Base-by-base conservation (phyloP, 2,888 invertebrate species). In the Orthonychiurus folsomi region DNA sequence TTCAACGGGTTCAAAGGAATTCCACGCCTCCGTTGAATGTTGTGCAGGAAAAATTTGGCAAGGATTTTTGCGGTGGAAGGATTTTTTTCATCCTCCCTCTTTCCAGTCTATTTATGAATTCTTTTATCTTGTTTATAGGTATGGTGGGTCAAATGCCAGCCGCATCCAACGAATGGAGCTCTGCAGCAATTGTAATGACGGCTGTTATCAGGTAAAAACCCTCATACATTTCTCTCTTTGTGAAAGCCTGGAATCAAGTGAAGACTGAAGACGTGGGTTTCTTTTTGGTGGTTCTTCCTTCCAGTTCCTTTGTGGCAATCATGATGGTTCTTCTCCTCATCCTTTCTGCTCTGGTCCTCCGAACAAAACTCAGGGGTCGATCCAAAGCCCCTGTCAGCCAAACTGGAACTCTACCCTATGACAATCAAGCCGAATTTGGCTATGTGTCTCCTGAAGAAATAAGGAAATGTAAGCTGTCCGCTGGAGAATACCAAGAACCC, bases 401-500 rank as follows among this genome's bases (percentile, higher is more conserved):
- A 55, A 66, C 64, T 61, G 70, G 70, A 52, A 71, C 69, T n/a
- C 65, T 69, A 21, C 69, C 68, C 1, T 72, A 66, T 55, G 70
- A 70, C 64, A 68, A 65, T 62, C 69, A 69, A 54, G 56, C 69
- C 2, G 72, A 71, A 56, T 72, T 69, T 62, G 70, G 70, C 5
- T 69, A 71, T 53, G 69, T 67, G 25, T 65, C 68, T 2, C 72
- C 70, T 9, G 69, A 69, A 25, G 70, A 70, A 37, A 70, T 69
- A 60, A 67, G 72, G 24, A 72, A 72, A 59, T 72, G 69, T 59
- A 72, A 72, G 62, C 66, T 72, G 59, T 64, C 67, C 25, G 64
- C 69, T 28, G 70, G 67, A 59, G 72, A 72, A 60, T 72, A 72
- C 65, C 70, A 69, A 50, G 70, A 72, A 56, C 72, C 72, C 18